Conservation (phyloP, 2,888 invertebrate species). For the Torymus aiolomorphi region DNA sequence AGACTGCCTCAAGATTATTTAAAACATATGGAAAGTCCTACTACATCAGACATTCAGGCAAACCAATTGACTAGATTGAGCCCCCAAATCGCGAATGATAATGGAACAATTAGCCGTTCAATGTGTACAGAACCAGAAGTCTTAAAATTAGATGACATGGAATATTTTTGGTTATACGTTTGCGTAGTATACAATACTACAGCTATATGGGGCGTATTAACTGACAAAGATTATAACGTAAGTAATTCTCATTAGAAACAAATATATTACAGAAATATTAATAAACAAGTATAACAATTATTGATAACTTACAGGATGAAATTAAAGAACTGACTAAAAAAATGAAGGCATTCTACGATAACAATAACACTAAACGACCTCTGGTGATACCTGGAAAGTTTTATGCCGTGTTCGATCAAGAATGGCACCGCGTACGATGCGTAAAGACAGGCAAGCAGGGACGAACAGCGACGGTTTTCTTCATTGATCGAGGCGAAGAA, state of each 20-base stretch:
- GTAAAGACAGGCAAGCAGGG: conserved; percentile 64
- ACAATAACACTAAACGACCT: conserved; percentile 57
- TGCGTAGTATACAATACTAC: conserved; percentile 80
- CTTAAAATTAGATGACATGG: conserved; percentile 71
- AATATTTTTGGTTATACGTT: conserved; percentile 79
- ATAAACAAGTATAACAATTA: neutral
- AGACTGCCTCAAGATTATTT: too few species aligned
- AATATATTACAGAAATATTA: neutral
- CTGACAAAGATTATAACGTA: conserved; percentile 81
- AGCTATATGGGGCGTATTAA: conserved; percentile 82
- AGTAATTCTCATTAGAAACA: conserved; percentile 65
- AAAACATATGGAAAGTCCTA: too few species aligned
- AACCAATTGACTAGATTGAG: conserved; percentile 77
- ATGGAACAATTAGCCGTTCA: neutral
- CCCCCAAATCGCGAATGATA: conserved; percentile 43
- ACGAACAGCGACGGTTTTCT: conserved; percentile 75
- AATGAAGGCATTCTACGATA: conserved; percentile 74
- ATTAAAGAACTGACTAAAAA: conserved; percentile 71
- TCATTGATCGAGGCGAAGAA: conserved; percentile 87
- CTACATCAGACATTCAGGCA: conserved; percentile 77
- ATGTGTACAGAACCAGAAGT: conserved; percentile 57
- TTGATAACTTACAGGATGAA: conserved; percentile 67
- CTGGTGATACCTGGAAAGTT: conserved; percentile 71
- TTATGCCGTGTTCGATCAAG: conserved; percentile 75
- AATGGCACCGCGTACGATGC: conserved; percentile 76